Evolutionary conservation across 2,113 vertebrate genomes (phyloP).

Genomic region (Poicephalus meyeri): DNA sequence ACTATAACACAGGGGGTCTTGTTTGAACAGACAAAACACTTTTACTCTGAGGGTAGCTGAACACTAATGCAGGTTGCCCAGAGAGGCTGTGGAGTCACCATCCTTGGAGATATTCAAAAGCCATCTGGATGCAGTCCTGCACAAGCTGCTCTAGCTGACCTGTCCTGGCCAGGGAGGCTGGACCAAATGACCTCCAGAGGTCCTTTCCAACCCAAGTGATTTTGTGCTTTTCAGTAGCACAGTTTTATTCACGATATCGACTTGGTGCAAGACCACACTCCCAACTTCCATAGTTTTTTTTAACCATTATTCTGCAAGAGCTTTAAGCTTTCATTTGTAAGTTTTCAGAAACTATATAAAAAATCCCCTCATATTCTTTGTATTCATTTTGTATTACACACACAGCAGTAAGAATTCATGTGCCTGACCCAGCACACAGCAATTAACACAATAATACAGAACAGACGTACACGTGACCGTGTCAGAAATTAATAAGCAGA

Average conservation of each 20-base stretch:
- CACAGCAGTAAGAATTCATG: not conserved
- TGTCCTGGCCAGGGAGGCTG: not conserved
- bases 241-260: not conserved
- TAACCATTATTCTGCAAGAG: not conserved
- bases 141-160: not conserved
- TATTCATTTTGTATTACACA: not conserved
- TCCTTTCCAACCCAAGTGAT: not conserved
- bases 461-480: not conserved
- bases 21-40: not conserved
- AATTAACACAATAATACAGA: not conserved
- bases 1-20: not conserved
- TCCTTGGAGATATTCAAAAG: not conserved
- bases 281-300: not conserved
- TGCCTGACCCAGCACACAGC: not conserved
- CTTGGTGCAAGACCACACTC: not conserved
- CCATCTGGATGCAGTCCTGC: not conserved
- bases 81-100: not conserved
- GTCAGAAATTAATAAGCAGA: slow-evolving; percentile 9
- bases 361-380: not conserved
- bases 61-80: not conserved
- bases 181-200: not conserved
- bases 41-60: not conserved
- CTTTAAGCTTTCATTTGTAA: not conserved
- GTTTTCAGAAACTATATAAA: not conserved
- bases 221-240: slow-evolving; percentile 3